phyloP scores from a whole-genome alignment of 2,797 vertebrate species.

The Pseudochirops cupreus region DNA sequence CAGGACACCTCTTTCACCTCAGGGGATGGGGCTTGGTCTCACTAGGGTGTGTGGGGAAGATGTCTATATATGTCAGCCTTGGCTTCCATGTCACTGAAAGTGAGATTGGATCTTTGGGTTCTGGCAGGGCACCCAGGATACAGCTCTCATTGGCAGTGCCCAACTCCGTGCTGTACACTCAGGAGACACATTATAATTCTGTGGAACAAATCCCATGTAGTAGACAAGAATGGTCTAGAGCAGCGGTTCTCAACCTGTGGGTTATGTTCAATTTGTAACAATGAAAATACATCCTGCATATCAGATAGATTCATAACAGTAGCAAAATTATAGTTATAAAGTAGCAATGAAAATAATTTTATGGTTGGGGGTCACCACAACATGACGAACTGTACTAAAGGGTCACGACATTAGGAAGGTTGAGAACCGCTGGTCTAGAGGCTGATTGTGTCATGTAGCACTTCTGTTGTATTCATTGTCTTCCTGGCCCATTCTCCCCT shows the following conservation, averaged over 20 bases:
- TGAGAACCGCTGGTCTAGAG: no score
- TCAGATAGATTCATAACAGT: no score
- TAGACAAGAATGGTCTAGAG: not conserved
- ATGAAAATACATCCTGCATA: no score
- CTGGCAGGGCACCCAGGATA: not conserved
- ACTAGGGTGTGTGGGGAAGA: not conserved
- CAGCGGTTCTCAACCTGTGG: no score
- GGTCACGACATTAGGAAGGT: no score
- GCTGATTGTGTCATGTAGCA: not conserved
- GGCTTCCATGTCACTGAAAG: not conserved
- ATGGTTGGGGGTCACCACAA: no score
- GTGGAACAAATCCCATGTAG: not conserved
- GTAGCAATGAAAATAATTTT: no score
- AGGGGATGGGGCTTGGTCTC: not conserved
- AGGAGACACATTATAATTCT: not conserved
- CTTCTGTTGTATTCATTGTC: not conserved
- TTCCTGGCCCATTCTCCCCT: not conserved
- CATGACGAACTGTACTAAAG: no score
- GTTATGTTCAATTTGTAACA: no score
- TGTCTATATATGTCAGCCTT: not conserved
- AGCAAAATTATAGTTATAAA: no score
- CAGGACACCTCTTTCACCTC: not conserved
- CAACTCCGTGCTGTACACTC: not conserved
- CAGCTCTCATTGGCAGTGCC: not conserved
- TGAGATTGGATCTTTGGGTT: not conserved